phyloP scores from a whole-genome alignment of 2,888 invertebrate species.

The Ypsolopha sequella region DNA sequence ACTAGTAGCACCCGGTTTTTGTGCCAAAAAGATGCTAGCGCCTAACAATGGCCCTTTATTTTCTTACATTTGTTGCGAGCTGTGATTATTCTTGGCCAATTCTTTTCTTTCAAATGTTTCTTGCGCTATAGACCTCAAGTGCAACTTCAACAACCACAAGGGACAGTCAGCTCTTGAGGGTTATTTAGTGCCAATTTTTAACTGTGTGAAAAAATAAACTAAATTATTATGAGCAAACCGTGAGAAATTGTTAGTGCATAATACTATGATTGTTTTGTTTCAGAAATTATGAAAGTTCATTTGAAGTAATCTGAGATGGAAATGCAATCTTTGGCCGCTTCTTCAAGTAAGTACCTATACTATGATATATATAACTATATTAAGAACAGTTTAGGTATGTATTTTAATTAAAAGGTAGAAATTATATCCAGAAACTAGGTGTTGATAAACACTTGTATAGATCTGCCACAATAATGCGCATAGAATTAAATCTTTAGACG shows the following conservation, averaged over 20 bases:
- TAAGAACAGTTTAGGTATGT: too few relatives aligned
- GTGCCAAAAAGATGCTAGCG: conserved; percentile 54
- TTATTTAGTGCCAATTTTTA: conserved; percentile 18
- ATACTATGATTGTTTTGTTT: not conserved
- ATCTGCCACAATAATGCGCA: too few relatives aligned
- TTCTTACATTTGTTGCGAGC: conserved; percentile 62
- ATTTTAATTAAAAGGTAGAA: too few relatives aligned
- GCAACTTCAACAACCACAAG: conserved; percentile 27
- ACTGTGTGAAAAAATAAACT: conserved; percentile 20
- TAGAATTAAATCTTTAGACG: too few relatives aligned
- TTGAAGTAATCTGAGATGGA: conserved; percentile 17
- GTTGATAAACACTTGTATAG: too few relatives aligned
- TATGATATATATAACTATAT: conserved; percentile 7
- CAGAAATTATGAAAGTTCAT: not conserved
- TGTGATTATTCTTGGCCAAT: conserved; percentile 44
- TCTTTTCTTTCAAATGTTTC: conserved; percentile 36
- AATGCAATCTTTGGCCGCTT: conserved; percentile 36
- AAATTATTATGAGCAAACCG: conserved; percentile 10
- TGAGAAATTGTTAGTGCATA: conserved; percentile 21
- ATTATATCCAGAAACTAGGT: too few relatives aligned
- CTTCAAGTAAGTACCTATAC: conserved; percentile 35
- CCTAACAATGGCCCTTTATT: conserved; percentile 46
- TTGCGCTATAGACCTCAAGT: conserved; percentile 15
- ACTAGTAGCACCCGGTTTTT: conserved; percentile 42
- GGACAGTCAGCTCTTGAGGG: conserved; percentile 22